Conservation (phyloP, 2,113 vertebrate genomes). For the Heterocephalus glaber region DNA sequence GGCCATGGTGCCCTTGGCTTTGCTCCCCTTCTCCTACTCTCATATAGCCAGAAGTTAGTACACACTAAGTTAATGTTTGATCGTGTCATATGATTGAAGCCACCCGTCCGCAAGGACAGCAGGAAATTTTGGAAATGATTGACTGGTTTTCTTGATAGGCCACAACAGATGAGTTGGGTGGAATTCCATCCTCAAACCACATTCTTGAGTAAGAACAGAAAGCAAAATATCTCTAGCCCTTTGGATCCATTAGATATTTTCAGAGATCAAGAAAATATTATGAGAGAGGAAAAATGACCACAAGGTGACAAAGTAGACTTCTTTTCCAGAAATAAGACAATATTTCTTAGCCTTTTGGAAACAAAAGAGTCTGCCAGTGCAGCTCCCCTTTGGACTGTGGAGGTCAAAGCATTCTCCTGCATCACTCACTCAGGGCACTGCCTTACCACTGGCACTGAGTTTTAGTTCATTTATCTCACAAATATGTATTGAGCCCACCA, state of each 20-base stretch:
- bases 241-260: neutral
- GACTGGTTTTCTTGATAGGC: neutral
- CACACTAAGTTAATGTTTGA: conserved; percentile 66
- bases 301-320: neutral
- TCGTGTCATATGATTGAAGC: neutral
- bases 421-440: neutral
- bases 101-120: no score
- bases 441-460: neutral
- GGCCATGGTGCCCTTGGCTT: conserved; percentile 36
- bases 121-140: neutral
- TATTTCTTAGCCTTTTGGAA: neutral
- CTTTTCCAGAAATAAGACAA: neutral
- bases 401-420: neutral
- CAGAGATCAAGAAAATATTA: neutral
- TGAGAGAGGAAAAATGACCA: neutral
- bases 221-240: neutral
- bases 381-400: neutral
- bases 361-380: neutral
- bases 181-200: neutral
- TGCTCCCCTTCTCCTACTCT: neutral
- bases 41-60: neutral
- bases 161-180: neutral
- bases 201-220: neutral
- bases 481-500: neutral
- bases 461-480: neutral